Base-by-base conservation (phyloP, 2,113 vertebrate genomes). In the Esox niger region DNA sequence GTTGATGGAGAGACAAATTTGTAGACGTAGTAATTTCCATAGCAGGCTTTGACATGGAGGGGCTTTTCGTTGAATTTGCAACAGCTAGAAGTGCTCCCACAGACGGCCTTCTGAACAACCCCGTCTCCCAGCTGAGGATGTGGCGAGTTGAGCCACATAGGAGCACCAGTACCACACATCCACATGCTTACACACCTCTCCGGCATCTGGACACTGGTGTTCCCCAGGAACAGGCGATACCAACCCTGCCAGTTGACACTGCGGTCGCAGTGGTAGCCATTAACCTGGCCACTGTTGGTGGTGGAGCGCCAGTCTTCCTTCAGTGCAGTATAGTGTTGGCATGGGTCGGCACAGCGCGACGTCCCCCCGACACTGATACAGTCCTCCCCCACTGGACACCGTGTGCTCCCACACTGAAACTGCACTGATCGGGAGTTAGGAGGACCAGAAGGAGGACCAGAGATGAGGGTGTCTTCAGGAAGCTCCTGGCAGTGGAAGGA, bases 1-100 rank as follows among this genome's bases (percentile, higher is more conserved):
- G 0, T 0, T 0, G 0, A 0, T 21, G 83, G 68, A 2, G 0
- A 2, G 11, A 49, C 30, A 33, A 33, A 33, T 8, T 33, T 33
- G 32, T 33, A 33, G 32, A 33, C 32, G 9, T 33, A 57, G 47
- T 61, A 87, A 54, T 67, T 35, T 67, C 68, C 69, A 54, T 60
- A 49, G 72, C 86, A 89, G 49, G 54, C 75, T 55, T 88, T 89
- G 7, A 88, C 74, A 9, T 80, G 65, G 43, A 88, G 86, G 29
- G 0, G 26, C 23, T 57, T 4, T 27, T 56, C 4, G 0, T 0
- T 0, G 35, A 33, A 82, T 0, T 0, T 0, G 38, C 85, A 87
- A 66, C 84, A 88, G 5, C 32, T 8, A 1, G 6, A 2, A 0
- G 0, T 77, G 9, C 1, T 0, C 52, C 0, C 35, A 58, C 85